Conservation (phyloP, 1,140 invertebrate species). For the Liolophura sinensis region DNA sequence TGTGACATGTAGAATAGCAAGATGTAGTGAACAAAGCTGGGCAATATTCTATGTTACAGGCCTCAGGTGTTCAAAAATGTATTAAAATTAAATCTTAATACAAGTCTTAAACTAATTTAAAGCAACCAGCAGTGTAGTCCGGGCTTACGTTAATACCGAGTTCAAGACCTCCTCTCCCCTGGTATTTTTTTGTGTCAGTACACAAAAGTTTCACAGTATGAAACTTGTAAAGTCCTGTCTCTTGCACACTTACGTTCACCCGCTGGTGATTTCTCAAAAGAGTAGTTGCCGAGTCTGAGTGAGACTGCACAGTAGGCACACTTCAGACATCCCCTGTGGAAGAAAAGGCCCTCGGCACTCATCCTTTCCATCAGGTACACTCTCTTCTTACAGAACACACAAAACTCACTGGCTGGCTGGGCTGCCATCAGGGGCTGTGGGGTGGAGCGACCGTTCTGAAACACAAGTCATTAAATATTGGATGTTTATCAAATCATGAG, state of each 20-base stretch:
- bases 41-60: too few relatives aligned
- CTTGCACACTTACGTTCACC: slow-evolving; percentile 46
- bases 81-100: too few relatives aligned
- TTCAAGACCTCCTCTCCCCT: too few relatives aligned
- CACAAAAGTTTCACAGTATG: too few relatives aligned
- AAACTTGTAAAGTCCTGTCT: too few relatives aligned
- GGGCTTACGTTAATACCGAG: too few relatives aligned
- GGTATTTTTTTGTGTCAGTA: too few relatives aligned
- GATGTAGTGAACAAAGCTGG: too few relatives aligned
- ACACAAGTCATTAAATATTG: not conserved
- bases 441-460: not conserved
- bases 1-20: too few relatives aligned
- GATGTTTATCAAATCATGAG: not conserved
- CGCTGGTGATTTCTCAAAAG: slow-evolving; percentile 39
- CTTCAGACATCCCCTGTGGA: slow-evolving; percentile 69
- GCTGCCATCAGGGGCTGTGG: slow-evolving; percentile 34
- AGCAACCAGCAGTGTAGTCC: too few relatives aligned
- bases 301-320: slow-evolving; percentile 60
- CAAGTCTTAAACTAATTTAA: too few relatives aligned
- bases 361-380: slow-evolving; percentile 88
- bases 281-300: slow-evolving; percentile 66
- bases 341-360: slow-evolving; percentile 82
- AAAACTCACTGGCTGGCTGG: slow-evolving; percentile 68
- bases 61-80: too few relatives aligned
- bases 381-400: slow-evolving; percentile 83